Evolutionary conservation across 92 coral and sea anemone species (phyloP).

Genomic region (Scolanthus callimorphus): DNA sequence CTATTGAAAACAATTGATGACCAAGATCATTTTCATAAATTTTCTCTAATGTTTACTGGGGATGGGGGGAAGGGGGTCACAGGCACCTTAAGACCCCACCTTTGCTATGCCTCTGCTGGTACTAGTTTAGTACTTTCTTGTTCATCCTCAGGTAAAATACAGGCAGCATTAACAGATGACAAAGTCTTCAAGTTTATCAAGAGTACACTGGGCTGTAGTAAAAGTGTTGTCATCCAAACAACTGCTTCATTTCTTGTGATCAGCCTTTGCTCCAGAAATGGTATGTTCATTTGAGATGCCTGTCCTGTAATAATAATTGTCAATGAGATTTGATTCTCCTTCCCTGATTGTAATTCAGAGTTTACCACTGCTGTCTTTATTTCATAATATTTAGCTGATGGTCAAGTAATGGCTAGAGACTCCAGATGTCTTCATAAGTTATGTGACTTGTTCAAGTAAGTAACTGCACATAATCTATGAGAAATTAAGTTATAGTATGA

Average conservation of each 20-base stretch:
- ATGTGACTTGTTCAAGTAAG: slow-evolving; percentile 37
- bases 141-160: neutral
- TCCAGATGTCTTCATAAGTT: slow-evolving; percentile 28
- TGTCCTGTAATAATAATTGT: too few relatives aligned
- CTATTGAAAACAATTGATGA: too few relatives aligned
- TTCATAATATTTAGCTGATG: neutral
- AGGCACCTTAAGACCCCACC: neutral
- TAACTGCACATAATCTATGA: too few relatives aligned
- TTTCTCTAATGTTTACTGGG: neutral
- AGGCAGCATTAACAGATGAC: neutral
- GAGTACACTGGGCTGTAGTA: neutral
- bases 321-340: too few relatives aligned
- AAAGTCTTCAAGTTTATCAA: neutral
- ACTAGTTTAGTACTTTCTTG: neutral
- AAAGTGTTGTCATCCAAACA: neutral
- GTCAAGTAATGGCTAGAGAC: slow-evolving; percentile 27
- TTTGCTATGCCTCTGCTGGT: neutral
- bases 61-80: neutral
- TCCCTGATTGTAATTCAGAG: too few relatives aligned
- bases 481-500: too few relatives aligned
- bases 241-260: slow-evolving; percentile 27
- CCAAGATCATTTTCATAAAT: too few relatives aligned
- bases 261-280: slow-evolving; percentile 31
- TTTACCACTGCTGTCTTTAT: too few relatives aligned
- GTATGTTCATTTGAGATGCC: too few relatives aligned